phyloP scores from a whole-genome alignment of 1,140 invertebrate species.

The Adelges cooleyi region DNA sequence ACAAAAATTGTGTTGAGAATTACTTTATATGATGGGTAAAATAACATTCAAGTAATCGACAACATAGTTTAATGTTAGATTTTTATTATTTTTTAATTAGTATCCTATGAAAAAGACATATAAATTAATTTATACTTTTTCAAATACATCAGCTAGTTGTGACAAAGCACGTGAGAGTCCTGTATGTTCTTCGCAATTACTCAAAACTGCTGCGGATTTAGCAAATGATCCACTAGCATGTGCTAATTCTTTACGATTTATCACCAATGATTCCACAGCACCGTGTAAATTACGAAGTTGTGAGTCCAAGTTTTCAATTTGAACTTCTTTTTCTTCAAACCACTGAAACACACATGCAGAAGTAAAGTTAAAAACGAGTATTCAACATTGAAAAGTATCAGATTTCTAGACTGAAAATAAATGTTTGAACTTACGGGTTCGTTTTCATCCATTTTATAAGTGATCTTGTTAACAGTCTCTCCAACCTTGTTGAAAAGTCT shows the following conservation, averaged over 20 bases:
- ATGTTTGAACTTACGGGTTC: conserved; percentile 63
- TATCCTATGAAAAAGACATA: neutral
- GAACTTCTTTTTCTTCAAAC: conserved; percentile 93
- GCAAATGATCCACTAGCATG: conserved; percentile 65
- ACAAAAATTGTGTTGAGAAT: conserved; percentile 33
- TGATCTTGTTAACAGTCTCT: conserved; percentile 97
- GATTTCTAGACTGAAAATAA: too few species aligned
- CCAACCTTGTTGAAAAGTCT: conserved; percentile 92
- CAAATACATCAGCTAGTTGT: conserved; percentile 85
- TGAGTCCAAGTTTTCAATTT: conserved; percentile 83
- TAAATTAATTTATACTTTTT: conserved; percentile 46
- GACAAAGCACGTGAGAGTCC: conserved; percentile 81
- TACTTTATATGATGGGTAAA: neutral
- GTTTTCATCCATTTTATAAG: conserved; percentile 98
- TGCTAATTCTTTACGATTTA: conserved; percentile 76
- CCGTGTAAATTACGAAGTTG: conserved; percentile 78
- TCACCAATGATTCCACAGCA: conserved; percentile 77
- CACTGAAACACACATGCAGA: conserved; percentile 52
- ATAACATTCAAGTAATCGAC: neutral
- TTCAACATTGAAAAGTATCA: too few species aligned
- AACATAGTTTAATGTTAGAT: neutral
- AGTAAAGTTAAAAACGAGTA: too few species aligned
- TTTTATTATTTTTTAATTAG: neutral
- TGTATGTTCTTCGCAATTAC: conserved; percentile 90
- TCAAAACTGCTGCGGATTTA: conserved; percentile 80